Percentiles rank a stretch among this genome's conserved stretches.
Conservation (phyloP, 2,888 invertebrate genomes). For the Sialis fuliginosa region DNA sequence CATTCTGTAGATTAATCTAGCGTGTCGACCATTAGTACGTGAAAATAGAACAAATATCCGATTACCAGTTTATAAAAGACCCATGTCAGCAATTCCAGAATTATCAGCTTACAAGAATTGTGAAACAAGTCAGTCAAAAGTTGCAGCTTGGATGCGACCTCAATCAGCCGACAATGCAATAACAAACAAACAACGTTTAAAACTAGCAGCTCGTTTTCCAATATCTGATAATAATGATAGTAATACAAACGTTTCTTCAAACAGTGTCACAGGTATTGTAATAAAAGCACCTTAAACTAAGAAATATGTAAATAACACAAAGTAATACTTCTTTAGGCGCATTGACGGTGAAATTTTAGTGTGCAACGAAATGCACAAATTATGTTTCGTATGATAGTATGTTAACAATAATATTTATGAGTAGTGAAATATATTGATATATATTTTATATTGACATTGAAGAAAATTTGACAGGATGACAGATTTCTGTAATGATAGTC, state of each 20-base stretch:
- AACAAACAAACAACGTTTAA: conserved; percentile 8
- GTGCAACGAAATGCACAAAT: too few relatives aligned
- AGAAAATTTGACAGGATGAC: too few relatives aligned
- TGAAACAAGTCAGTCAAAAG: conserved; percentile 7
- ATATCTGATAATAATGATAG: background rate
- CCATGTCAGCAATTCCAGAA: conserved; percentile 15
- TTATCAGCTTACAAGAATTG: conserved; percentile 9
- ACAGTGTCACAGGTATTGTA: background rate
- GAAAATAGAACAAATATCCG: conserved; percentile 6
- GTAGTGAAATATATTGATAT: too few relatives aligned
- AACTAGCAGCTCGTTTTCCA: conserved; percentile 12
- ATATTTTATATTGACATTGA: too few relatives aligned
- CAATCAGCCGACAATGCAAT: conserved; percentile 13
- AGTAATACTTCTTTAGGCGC: too few relatives aligned
- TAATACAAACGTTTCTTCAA: background rate
- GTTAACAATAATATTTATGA: too few relatives aligned
- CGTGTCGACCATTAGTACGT: conserved; percentile 5
- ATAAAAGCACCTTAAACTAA: too few relatives aligned
- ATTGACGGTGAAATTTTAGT: too few relatives aligned
- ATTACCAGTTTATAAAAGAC: conserved; percentile 7
- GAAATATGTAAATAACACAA: too few relatives aligned
- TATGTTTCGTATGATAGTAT: too few relatives aligned
- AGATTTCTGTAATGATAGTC: too few relatives aligned
- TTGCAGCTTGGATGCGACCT: conserved; percentile 12
- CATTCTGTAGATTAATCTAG: conserved; percentile 7